These are phyloP conservation scores for Gobiocypris rarus DNA, from an alignment of 2,113 vertebrate species.

Conservation along the genomic window DNA sequence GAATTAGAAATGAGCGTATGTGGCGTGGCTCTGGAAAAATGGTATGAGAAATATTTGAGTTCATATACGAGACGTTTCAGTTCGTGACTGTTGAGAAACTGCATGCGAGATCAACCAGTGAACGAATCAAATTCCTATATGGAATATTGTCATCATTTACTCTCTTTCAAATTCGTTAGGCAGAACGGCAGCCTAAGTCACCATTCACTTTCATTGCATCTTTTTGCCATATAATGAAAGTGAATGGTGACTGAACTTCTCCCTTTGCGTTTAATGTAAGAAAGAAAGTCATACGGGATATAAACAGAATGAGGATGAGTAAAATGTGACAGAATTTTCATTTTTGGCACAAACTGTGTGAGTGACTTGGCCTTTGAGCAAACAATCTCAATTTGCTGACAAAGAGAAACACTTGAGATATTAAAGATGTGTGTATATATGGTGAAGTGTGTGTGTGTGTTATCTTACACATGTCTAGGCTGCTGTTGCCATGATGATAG, in stretches of 20 bases:
- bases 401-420: neutral
- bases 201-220: neutral
- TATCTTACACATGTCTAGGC: conserved; percentile 2
- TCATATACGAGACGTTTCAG: no score
- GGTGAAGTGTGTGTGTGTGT: neutral
- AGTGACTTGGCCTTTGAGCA: neutral
- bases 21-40: neutral
- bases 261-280: neutral
- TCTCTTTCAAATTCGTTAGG: neutral
- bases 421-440: neutral
- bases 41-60: neutral
- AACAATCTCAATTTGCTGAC: neutral
- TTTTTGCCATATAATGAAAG: neutral
- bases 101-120: neutral
- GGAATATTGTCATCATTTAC: neutral
- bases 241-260: neutral
- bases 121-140: no score
- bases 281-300: neutral
- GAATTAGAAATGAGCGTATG: neutral
- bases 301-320: neutral
- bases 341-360: neutral
- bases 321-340: neutral
- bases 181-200: neutral
- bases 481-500: conserved; percentile 47
- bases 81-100: neutral